Base-by-base conservation (phyloP, 2,888 invertebrate genomes). In the Sphaerophoria taeniata region DNA sequence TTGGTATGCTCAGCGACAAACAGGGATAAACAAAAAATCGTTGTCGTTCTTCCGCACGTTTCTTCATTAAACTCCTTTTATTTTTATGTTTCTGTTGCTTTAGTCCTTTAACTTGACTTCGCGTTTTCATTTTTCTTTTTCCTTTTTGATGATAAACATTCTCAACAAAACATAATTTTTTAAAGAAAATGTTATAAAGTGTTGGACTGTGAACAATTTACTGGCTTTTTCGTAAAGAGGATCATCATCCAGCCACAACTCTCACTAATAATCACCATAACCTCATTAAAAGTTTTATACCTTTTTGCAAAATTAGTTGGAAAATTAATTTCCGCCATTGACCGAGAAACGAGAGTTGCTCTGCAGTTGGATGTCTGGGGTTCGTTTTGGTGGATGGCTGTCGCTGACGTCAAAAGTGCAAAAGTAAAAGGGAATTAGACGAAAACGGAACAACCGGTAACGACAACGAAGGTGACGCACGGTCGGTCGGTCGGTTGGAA, bases 321-420 rank as follows among this genome's bases (percentile, higher is more conserved):
- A 85, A 85, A 85, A 81, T 85, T 85, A 85, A 85, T 85, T 85
- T 85, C 69, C 85, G 61, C 76, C 85, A 85, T 85, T 85, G 85
- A 77, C 69, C 75, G 39, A 43, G 16, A 39, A 60, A 36, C 12
- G 36, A n/a, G n/a, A n/a, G n/a, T n/a, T n/a, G n/a, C n/a, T n/a
- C n/a, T n/a, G n/a, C n/a, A n/a, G n/a, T n/a, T n/a, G n/a, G n/a
- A n/a, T n/a, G n/a, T n/a, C n/a, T 36, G 36, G 24, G 31, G 60
- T 43, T 67, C 60, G 65, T 72, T 36, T 36, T 4, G 39, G 39
- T 43, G 39, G 72, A 49, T 53, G 16, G 60, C 31, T n/a, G 34
- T 65, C 36, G 51, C n/a, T n/a, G n/a, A n/a, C n/a, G n/a, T n/a
- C n/a, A 58, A 61, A 24, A 65, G 49, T 65, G 65, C 65, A 65